Conservation (phyloP, 2,113 vertebrate species). For the Mormyrus lacerda region DNA sequence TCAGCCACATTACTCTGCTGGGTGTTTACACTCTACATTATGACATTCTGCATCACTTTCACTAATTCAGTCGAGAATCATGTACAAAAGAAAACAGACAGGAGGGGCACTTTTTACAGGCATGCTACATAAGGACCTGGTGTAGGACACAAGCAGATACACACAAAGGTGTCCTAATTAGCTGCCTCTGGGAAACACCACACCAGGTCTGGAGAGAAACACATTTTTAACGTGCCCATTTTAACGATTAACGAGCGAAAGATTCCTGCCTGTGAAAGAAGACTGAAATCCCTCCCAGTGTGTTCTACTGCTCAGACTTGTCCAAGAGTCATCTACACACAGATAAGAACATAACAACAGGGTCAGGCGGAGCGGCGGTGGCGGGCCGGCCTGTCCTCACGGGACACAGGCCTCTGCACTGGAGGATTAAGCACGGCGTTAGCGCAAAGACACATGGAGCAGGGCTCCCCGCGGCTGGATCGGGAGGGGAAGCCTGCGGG, state of each 20-base stretch:
- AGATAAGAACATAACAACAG: slow-evolving; percentile 72
- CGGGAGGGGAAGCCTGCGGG: background rate
- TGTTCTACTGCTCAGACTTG: slow-evolving; percentile 77
- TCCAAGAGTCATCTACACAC: slow-evolving; percentile 81
- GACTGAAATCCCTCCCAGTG: slow-evolving; percentile 77
- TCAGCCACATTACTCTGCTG: slow-evolving; percentile 1
- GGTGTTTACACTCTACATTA: background rate
- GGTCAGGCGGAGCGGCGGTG: slow-evolving; percentile 72
- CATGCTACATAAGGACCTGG: background rate
- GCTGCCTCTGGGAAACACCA: background rate
- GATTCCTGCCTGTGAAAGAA: slow-evolving; percentile 81
- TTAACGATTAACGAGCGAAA: slow-evolving; percentile 65
- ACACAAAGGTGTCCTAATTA: background rate
- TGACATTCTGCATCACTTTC: background rate
- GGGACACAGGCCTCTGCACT: background rate
- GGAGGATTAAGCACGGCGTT: background rate
- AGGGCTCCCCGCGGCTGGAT: background rate
- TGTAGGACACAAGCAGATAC: background rate
- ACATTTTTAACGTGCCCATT: background rate
- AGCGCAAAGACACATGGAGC: background rate
- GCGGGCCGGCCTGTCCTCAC: slow-evolving; percentile 62
- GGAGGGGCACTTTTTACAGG: background rate
- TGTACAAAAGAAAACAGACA: background rate
- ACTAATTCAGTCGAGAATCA: background rate
- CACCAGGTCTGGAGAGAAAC: background rate